Conservation (phyloP, 2,113 vertebrate species). For the Micromys minutus region DNA sequence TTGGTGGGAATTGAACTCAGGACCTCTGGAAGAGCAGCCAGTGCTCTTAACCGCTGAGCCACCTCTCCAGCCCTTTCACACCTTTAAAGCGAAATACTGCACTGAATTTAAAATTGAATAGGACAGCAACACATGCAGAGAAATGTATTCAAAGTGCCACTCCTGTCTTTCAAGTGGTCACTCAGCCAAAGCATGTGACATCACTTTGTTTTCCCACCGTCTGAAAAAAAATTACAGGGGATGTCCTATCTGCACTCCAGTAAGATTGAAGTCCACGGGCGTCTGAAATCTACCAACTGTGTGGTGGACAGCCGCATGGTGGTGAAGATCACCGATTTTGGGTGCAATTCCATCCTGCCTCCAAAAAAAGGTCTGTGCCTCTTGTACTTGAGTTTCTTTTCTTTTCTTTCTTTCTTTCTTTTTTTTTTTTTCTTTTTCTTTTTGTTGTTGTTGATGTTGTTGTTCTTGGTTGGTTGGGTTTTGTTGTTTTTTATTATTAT, state of each 20-base stretch:
- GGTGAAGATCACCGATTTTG: slow-evolving; percentile 99
- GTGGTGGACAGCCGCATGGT: slow-evolving; percentile 98
- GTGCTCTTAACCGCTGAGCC: too few relatives aligned
- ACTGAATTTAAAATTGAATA: neutral
- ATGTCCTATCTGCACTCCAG: slow-evolving; percentile 99
- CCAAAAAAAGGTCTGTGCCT: slow-evolving; percentile 88
- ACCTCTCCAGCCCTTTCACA: too few relatives aligned
- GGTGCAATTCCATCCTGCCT: slow-evolving; percentile 93
- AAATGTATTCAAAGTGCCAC: neutral
- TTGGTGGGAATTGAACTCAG: too few relatives aligned
- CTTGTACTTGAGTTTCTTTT: neutral
- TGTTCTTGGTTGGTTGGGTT: too few relatives aligned
- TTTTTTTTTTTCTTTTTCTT: too few relatives aligned
- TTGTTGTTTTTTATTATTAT: neutral
- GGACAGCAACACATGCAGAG: neutral
- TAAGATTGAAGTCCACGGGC: slow-evolving; percentile 93
- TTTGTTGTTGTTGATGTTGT: too few relatives aligned
- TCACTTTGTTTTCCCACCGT: neutral
- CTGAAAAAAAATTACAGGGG: slow-evolving; percentile 86
- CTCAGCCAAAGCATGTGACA: neutral
- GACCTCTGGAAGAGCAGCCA: too few relatives aligned
- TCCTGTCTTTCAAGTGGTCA: slow-evolving; percentile 4
- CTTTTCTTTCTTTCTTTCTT: too few relatives aligned
- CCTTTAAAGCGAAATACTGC: neutral
- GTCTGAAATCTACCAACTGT: slow-evolving; percentile 97